Evolutionary conservation across 1,140 invertebrate genomes (phyloP), one percentile per base, ranked within the genome.

Genomic region (Penaeus vannamei): DNA sequence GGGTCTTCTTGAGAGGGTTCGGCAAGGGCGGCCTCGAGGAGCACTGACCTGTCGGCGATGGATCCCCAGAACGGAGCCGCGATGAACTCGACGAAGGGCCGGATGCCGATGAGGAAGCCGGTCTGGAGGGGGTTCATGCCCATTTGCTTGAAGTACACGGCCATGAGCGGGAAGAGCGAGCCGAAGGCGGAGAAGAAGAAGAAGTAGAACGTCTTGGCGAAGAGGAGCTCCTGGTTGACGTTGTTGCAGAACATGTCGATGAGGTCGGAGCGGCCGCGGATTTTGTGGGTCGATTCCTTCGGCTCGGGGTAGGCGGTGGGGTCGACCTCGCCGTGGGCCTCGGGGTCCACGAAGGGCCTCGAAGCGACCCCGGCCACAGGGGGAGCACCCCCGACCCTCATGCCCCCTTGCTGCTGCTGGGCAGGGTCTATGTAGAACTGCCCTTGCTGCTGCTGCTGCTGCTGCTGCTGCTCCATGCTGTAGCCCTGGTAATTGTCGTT

Each of bases 161-260:
- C 98, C 96, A 99, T 97, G 46, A 99, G 93, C 0, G 99, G 99
- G 92, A 99, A 99, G 0, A 99, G 94, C 0, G 98, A 99, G 12
- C 99, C 99, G 92, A 99, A 99, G 1, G 99, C 98, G 3, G 98
- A 98, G 93, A 99, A 99, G 94, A 99, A 99, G 95, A 99, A 99
- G 93, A 99, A 99, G 93, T 99, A 99, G 93, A 99, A 99, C 1
- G 97, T 96, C 93, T 99, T 99, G 82, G 98, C 97, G 8, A 97
- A 96, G 84, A 99, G 94, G 76, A 99, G 94, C 93, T 99, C 97
- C 80, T 96, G 97, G 93, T 98, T 97, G 7, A 97, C 95, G 36
- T 96, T 93, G 14, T 97, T 97, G 92, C 97, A 97, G 20, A 98
- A 93, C 92, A 96, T 94, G 93, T 98, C 97, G 85, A 98, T 93